These are phyloP conservation scores for Epinephelus cyanopodus DNA, from an alignment of 2,113 vertebrate species.

Conservation along the genomic window DNA sequence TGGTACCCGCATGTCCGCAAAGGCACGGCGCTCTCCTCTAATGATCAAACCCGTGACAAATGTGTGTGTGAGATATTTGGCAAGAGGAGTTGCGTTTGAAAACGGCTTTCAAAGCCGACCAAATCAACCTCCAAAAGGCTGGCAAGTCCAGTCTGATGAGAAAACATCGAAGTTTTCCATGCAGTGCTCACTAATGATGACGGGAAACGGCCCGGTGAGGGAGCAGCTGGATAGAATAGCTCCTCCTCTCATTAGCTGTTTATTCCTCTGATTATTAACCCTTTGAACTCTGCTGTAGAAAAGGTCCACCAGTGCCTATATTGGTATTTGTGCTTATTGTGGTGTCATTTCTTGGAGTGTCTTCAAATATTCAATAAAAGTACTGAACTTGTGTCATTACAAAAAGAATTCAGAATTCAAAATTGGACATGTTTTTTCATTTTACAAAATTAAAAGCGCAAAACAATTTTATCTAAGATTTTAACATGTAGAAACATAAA, in stretches of 20 bases:
- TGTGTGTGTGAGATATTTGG: slow-evolving; percentile 63
- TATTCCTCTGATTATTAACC: slow-evolving; percentile 36
- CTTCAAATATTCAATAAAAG: too few species aligned
- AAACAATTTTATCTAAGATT: too few species aligned
- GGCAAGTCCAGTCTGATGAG: slow-evolving; percentile 38
- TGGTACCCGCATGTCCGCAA: slow-evolving; percentile 21
- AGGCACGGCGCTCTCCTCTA: slow-evolving; percentile 18
- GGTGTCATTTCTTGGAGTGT: too few species aligned
- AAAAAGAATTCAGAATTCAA: too few species aligned
- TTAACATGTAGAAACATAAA: too few species aligned
- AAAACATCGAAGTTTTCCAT: slow-evolving; percentile 37
- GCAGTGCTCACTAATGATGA: slow-evolving; percentile 49
- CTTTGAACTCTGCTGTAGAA: too few species aligned
- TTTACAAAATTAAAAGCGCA: too few species aligned
- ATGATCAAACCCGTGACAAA: slow-evolving; percentile 60
- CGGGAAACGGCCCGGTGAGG: slow-evolving; percentile 18
- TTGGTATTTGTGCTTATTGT: too few species aligned
- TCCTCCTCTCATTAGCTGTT: slow-evolving; percentile 45
- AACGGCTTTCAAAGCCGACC: slow-evolving; percentile 43
- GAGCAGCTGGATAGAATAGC: slow-evolving; percentile 12
- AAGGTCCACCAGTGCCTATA: too few species aligned
- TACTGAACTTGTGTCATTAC: too few species aligned
- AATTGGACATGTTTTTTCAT: too few species aligned
- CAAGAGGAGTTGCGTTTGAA: slow-evolving; percentile 53
- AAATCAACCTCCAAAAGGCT: slow-evolving; percentile 39